Evolutionary conservation across 2,113 vertebrate species (phyloP), one percentile per base, ranked within the genome.

Genomic region (Nesogale talazaci): DNA sequence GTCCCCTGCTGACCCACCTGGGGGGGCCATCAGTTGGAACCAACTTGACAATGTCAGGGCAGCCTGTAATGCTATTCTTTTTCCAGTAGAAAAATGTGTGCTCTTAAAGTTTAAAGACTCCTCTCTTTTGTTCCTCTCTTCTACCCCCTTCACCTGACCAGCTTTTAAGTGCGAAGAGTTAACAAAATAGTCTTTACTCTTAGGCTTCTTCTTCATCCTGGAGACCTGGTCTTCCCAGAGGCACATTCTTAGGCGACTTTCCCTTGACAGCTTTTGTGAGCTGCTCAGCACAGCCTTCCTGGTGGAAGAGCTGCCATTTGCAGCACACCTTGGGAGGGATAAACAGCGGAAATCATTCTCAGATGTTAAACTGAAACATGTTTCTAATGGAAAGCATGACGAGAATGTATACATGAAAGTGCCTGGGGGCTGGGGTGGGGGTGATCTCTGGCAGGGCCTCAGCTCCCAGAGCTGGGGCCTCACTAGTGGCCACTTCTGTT

Each of bases 341-440:
- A 77, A 76, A 42, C 34, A 80, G 42, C 1, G 19, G 93, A 95
- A 96, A 96, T 93, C 59, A 65, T 67, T 95, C 70, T 95, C 96
- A 95, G 93, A 97, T 95, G 94, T 86, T 86, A 29, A 76, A 65
- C 86, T 59, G 56, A 69, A 90, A 69, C 67, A 7, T 61, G 80
- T 69, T 90, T 83, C 93, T 90, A 90, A 94, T 90, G 78, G 96
- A 93, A 95, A 97, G 83, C 90, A 84, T 70, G 86, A 89, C 20
- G 90, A 61, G 79, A 95, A 92, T 72, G 85, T 63, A 9, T n/a
- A 40, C 42, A 67, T 92, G 91, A 46, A 84, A 86, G 89, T 52
- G 78, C 93, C 87, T 3, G 2, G 23, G 46, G 63, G 63, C 46
- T 52, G 19, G 59, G 59, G 59, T 12, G 20, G 59, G 59, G 59